Evolutionary conservation across 2,797 vertebrate species (phyloP), one percentile per base, ranked within the genome.

Genomic region (Cephalopachus bancanus): DNA sequence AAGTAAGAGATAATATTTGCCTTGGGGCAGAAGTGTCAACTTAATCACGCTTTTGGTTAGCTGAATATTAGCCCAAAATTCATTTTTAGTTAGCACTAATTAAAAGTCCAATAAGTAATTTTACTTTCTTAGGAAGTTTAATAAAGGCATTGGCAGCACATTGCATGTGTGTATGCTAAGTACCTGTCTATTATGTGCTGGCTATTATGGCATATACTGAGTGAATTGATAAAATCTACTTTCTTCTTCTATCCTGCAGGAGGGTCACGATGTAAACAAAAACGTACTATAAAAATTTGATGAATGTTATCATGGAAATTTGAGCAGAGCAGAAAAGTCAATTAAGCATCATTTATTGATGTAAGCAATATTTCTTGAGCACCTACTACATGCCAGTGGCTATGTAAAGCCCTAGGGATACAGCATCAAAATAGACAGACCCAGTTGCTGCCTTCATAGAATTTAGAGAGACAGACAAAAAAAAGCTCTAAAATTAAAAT

Each of bases 11-110:
- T 62, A 89, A 26, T 89, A 92, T 92, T 89, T 89, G 7, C 75
- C n/a, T 91, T 85, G 57, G 30, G 64, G 16, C 24, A 37, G 26
- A 26, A 96, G 1, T 96, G 75, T 74, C 90, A 86, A 71, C 15
- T 91, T 96, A 75, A 95, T 85, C 65, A 67, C 11, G 57, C 80
- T 89, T 96, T 94, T 89, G 30, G n/a, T 94, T 94, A 89, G 71
- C 30, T 85, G 79, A 93, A 64, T 65, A 83, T 71, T 89, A 96
- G 57, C 10, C 51, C 11, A 91, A 79, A 93, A 64, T 88, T 81
- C 1, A 71, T 12, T 93, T 93, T 93, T 97, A 72, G 20, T 83
- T 91, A 84, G 76, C 33, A 71, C 33, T 67, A 72, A 67, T 80
- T 90, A 59, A 94, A 96, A 88, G 33, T 62, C 19, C 30, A 81